These are phyloP conservation scores for Cerceris ruficornis DNA, from an alignment of 2,888 invertebrate genomes.

Conservation along the genomic window DNA sequence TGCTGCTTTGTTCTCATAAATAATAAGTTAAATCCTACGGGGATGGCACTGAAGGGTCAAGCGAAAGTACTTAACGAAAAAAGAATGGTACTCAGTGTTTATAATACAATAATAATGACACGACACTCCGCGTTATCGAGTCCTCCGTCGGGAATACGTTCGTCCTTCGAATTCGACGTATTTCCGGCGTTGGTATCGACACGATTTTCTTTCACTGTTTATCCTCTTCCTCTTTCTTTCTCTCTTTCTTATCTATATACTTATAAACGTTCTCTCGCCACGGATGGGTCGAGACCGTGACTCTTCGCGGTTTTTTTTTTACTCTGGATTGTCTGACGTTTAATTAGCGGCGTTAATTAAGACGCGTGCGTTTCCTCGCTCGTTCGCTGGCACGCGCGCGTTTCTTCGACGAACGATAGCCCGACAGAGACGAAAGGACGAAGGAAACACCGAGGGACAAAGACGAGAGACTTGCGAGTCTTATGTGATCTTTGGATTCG, in stretches of 20 bases:
- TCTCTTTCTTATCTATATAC: slow-evolving; percentile 6
- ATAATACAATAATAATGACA: slow-evolving; percentile 17
- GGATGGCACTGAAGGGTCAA: slow-evolving; percentile 48
- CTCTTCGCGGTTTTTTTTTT: slow-evolving; percentile 9
- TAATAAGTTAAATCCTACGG: slow-evolving; percentile 43
- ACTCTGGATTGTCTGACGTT: slow-evolving; percentile 70
- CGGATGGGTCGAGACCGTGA: slow-evolving; percentile 6
- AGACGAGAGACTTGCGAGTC: not conserved
- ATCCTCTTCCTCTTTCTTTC: not conserved
- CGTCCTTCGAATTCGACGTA: not conserved
- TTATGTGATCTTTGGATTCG: slow-evolving; percentile 5
- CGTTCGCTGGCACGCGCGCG: slow-evolving; percentile 8
- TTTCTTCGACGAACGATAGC: slow-evolving; percentile 9
- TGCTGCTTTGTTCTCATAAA: not conserved
- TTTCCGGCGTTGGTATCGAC: not conserved
- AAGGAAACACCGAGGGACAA: not conserved
- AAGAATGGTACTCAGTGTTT: slow-evolving; percentile 17
- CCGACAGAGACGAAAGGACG: slow-evolving; percentile 27
- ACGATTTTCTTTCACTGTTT: not conserved
- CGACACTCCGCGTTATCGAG: not conserved
- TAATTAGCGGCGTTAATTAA: slow-evolving; percentile 59
- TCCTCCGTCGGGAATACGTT: not conserved
- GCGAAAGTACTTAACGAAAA: slow-evolving; percentile 22
- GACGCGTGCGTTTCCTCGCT: slow-evolving; percentile 19
- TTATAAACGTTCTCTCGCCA: slow-evolving; percentile 11